Percentiles rank a stretch among this genome's conserved stretches.
Evolutionary conservation across 2,888 invertebrate genomes (phyloP).

Genomic region (Dicyrtomina minuta): DNA sequence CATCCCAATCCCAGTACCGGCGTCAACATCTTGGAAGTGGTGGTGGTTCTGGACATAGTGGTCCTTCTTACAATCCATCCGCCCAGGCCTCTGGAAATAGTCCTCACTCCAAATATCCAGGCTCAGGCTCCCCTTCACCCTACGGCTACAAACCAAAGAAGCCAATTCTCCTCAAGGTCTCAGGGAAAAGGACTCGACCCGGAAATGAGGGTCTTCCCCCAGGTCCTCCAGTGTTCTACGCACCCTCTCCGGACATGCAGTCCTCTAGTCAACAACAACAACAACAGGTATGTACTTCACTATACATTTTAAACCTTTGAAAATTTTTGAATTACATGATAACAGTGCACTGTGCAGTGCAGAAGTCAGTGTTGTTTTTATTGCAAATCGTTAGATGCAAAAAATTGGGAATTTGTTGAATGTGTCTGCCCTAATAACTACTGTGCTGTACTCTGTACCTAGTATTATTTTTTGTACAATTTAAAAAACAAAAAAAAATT

Average conservation of each 20-base stretch:
- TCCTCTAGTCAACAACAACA: conserved; percentile 32
- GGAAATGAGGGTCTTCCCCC: conserved; percentile 38
- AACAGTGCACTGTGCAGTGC: no score
- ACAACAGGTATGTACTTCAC: conserved; percentile 4
- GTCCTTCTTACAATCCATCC: not conserved
- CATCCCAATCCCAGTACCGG: no score
- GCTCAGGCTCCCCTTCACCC: not conserved
- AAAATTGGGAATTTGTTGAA: no score
- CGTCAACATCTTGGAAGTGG: no score
- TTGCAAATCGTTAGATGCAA: no score
- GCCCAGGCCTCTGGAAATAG: conserved; percentile 7
- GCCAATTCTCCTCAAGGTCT: conserved; percentile 48
- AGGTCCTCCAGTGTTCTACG: conserved; percentile 49
- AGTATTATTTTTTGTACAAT: no score
- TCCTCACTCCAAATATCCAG: not conserved
- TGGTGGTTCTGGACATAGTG: no score
- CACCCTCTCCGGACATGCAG: conserved; percentile 49
- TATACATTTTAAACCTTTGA: not conserved
- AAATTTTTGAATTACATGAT: not conserved
- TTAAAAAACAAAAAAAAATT: no score
- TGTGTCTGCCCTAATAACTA: no score
- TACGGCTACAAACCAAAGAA: conserved; percentile 28
- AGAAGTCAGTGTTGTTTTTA: no score
- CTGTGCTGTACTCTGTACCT: no score
- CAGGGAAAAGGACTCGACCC: conserved; percentile 22